Evolutionary conservation across 2,113 vertebrate species (phyloP), one percentile per base, ranked within the genome.

Genomic region (Dendrocopos noguchii): DNA sequence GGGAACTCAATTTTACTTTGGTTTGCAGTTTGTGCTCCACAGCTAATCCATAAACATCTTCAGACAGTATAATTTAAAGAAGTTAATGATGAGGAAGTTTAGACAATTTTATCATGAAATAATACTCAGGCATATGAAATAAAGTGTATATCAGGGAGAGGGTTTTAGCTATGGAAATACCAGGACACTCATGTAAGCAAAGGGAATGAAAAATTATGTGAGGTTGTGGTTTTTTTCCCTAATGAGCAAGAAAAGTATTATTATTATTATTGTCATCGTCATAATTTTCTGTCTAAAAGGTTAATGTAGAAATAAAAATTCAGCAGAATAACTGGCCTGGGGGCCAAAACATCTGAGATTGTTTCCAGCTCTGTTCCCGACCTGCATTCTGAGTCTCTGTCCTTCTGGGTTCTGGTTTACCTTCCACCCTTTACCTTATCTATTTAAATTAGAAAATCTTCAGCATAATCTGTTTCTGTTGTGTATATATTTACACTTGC

Each of bases 1-100:
- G 96, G 97, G 97, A 97, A 95, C 95, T 93, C 95, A 96, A 78
- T 97, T 97, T 97, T 94, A 95, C 95, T 96, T 96, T 92, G 84
- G 94, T 95, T 95, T 96, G 96, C 96, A 97, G 94, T 94, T 97
- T 97, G 91, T 95, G 90, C 77, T 97, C 93, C 77, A 88, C 91
- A 94, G 94, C 84, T 96, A 96, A 96, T 97, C 97, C 95, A 96
- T 95, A 97, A 94, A 93, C 74, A 96, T 96, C 94, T 95, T 88
- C 71, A 95, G 72, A 95, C 52, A 93, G 84, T 90, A 96, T 85
- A 96, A 96, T 96, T 97, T 97, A 88, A 97, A 90, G 79, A 86
- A 95, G 71, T 91, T 95, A 90, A 68, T 90, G 76, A 86, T 71
- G 92, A 97, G 70, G 93, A 97, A 95, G 52, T 88, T 95, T 78